A percentile compares a stretch with the other conserved stretches of the same genome.
phyloP scores from a whole-genome alignment of 1,140 invertebrate species.

The Triops cancriformis region DNA sequence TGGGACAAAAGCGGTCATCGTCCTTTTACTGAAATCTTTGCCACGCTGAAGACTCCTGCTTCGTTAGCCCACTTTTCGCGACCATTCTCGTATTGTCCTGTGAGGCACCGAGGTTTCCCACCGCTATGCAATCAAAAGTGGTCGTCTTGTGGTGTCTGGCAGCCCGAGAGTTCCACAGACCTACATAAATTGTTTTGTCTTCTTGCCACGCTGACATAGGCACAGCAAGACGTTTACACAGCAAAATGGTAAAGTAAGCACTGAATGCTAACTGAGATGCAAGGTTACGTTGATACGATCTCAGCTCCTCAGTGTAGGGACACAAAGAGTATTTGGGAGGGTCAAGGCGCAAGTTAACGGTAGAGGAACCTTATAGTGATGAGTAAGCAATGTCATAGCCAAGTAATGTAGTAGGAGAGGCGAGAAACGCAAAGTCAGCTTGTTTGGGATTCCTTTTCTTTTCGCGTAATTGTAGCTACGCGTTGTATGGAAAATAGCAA shows the following conservation, averaged over 20 bases:
- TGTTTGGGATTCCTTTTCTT: not conserved
- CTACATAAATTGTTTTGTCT: not conserved
- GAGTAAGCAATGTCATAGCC: not conserved
- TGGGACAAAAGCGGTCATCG: slow-evolving; percentile 7
- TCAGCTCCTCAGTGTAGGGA: not conserved
- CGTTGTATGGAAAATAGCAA: too few relatives aligned
- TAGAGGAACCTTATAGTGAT: not conserved
- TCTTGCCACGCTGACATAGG: not conserved
- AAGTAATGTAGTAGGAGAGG: not conserved
- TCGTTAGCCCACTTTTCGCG: not conserved
- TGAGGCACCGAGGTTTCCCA: not conserved
- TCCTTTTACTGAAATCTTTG: not conserved
- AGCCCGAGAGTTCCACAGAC: not conserved
- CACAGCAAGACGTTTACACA: too few relatives aligned
- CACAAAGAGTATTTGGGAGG: not conserved
- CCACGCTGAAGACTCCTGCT: not conserved
- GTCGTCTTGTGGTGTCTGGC: not conserved
- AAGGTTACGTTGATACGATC: not conserved
- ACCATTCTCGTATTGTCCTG: not conserved
- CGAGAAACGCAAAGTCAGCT: not conserved
- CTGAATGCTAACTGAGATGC: too few relatives aligned
- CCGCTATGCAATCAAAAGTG: not conserved
- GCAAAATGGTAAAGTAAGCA: too few relatives aligned
- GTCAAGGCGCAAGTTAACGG: not conserved
- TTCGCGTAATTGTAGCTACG: not conserved